Base-by-base conservation (phyloP, 2,113 vertebrate species). In the Acrocephalus kingi region DNA sequence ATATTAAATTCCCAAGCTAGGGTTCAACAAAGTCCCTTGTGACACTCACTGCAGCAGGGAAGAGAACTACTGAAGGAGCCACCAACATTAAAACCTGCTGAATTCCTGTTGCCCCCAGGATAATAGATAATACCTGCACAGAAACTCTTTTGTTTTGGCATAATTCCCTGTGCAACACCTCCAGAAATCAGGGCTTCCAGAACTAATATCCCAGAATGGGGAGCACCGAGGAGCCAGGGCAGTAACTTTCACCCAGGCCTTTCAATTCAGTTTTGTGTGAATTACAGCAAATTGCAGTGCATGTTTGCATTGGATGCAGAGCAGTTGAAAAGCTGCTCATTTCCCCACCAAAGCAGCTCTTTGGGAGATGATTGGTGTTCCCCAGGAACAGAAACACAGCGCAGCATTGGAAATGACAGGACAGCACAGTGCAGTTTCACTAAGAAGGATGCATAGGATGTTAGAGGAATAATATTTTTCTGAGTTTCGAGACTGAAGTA, bases 361-460 rank as follows among this genome's bases (percentile, higher is more conserved):
- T 84, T 55, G 93, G 87, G 90, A 94, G 82, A 67, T 91, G 89
- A 96, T 73, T 94, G 84, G 90, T 87, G 82, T 49, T 93, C 82
- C 92, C 63, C 92, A 90, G 94, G 72, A 95, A 85, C 79, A 89
- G 86, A 81, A 91, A 90, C 91, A 58, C 39, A 4, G 79, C 22
- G 4, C 73, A 78, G 91, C 69, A 74, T 4, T 14, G 30, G 81
- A 93, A 94, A 93, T 71, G 37, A 95, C 84, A 94, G 61, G 86
- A 90, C 71, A 80, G 87, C 59, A 63, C 63, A 64, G 48, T 64
- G 75, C 84, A 90, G 67, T 92, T 86, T 86, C 86, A 82, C 88
- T 90, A 66, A 63, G 73, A 87, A 81, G 76, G 61, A 84, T 45
- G 64, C 78, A 79, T 35, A 30, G 45, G 67, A 43, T 16, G 46